Conservation (phyloP, 2,797 vertebrate species). For the Tinamus major region DNA sequence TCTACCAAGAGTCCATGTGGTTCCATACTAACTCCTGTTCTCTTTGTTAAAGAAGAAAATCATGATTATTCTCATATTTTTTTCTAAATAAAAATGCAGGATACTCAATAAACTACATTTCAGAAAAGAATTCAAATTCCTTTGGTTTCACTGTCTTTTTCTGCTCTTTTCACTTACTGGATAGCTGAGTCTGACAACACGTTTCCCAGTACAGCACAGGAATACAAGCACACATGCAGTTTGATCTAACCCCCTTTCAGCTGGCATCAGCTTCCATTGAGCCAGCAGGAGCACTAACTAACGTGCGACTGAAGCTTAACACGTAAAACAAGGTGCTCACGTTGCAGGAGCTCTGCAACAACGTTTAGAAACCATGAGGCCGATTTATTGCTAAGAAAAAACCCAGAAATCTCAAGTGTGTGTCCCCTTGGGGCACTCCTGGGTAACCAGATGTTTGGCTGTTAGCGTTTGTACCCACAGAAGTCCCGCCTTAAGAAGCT, state of each 20-base stretch:
- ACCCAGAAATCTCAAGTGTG: background rate
- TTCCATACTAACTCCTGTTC: slow-evolving; percentile 18
- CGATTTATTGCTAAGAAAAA: background rate
- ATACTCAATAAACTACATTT: slow-evolving; percentile 43
- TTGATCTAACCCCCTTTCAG: background rate
- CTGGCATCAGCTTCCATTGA: background rate
- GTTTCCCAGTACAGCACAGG: background rate
- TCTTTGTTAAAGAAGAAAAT: slow-evolving; percentile 35
- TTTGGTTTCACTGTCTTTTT: slow-evolving; percentile 23
- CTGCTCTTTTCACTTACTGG: background rate
- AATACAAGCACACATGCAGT: background rate
- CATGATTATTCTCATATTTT: background rate
- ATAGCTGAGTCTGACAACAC: slow-evolving; percentile 1
- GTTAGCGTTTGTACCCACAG: background rate
- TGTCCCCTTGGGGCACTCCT: background rate
- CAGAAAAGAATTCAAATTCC: slow-evolving; percentile 52
- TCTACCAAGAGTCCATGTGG: slow-evolving; percentile 24
- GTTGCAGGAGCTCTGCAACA: background rate
- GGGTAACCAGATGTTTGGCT: background rate
- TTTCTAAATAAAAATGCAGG: slow-evolving; percentile 63
- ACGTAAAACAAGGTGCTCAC: background rate
- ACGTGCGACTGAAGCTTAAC: background rate
- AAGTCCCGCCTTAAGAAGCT: background rate
- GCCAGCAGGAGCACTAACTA: background rate
- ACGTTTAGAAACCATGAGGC: background rate